Base-by-base conservation (phyloP, 2,113 vertebrate species). In the Lampris incognitus region DNA sequence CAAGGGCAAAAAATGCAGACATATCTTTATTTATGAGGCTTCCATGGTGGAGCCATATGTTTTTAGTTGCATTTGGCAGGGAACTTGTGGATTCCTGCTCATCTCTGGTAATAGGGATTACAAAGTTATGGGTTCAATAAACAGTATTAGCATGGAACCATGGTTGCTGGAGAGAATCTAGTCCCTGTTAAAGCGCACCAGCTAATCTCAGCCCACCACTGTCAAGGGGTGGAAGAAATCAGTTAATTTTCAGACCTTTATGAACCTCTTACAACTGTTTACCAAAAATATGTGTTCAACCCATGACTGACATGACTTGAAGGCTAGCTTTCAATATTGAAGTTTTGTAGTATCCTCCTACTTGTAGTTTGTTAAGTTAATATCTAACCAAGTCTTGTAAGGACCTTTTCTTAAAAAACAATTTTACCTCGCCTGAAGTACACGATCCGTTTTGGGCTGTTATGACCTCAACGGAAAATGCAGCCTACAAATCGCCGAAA, bases 31-130 rank as follows among this genome's bases (percentile, higher is more conserved):
- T 90, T 86, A 85, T 78, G 77, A 70, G 82, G 48, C 69, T 63
- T 74, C 83, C 72, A 67, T 87, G 84, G 72, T 63, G 54, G 49
- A 79, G 72, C 81, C 89, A 87, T 88, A 66, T 89, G 87, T 89
- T 90, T 86, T 79, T 62, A 86, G 77, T 91, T 91, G 74, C 62
- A 66, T 62, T 90, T 89, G 85, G 81, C 82, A 81, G 71, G 60
- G 69, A 81, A 69, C 66, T 73, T 83, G 72, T 81, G 85, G 81
- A 86, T 83, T 87, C 81, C 62, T 71, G 62, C 65, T 61, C 24
- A 46, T 51, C 73, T 74, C 69, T 82, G 80, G 60, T 85, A 85
- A 84, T 83, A 74, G 66, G 77, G 76, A 84, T 84, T 76, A 85
- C 57, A 70, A 76, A 74, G 72, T 76, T 62, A 81, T 66, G 76